Base-by-base conservation (phyloP, 1,140 invertebrate genomes). In the Anastatus disparis region DNA sequence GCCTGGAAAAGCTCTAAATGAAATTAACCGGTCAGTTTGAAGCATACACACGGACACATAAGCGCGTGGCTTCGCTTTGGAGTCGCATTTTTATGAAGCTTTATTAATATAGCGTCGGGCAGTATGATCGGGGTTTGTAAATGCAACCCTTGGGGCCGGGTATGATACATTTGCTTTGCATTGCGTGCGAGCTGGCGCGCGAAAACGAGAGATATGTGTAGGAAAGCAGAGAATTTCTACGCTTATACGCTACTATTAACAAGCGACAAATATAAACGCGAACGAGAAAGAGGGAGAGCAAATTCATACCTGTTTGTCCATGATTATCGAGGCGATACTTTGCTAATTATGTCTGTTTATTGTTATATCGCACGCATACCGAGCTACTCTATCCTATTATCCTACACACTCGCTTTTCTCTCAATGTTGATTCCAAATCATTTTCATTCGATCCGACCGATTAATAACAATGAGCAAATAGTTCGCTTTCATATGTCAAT, bases 131-230 rank as follows among this genome's bases (percentile, higher is more conserved):
- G 76, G 73, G 72, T 48, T 78, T 78, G 78, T 82, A 82, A n/a
- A 82, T 82, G 80, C 79, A 81, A 56, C 81, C 81, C 80, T 82
- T 31, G 81, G 81, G 81, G 79, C 76, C 77, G 75, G n/a, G 75
- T 78, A 80, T 80, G 78, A 82, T 82, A 79, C 80, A 82, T 82
- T 82, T 79, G 79, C 76, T 78, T 78, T 77, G 79, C 75, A 79
- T 52, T n/a, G 15, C 24, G 3, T 24, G 12, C 55, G 38, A 44
- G 22, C 24, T 10, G 26, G 26, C 12, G 24, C 12, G 75, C n/a
- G n/a, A n/a, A n/a, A n/a, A 75, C 55, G 62, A 40, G 64, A 61
- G 73, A 71, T 73, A 69, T 61, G 27, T 40, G 15, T n/a, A 6
- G 48, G n/a, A 35, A 17, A 22, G 31, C 58, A 4, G 40, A 61